Base-by-base conservation (phyloP, 2,797 vertebrate species). In the Anguilla anguilla region DNA sequence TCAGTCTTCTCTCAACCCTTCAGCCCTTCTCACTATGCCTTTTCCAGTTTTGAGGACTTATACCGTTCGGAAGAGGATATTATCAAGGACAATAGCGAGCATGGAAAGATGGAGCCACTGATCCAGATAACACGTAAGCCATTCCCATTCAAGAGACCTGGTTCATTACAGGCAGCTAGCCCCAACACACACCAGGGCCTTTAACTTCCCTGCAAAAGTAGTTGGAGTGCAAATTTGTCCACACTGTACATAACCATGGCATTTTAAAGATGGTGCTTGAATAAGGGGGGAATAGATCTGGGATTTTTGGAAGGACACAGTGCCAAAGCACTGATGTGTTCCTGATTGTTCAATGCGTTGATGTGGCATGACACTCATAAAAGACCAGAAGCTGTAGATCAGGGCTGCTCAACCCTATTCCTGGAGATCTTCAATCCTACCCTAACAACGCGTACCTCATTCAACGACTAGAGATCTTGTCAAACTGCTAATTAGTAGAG, bases 1-100 rank as follows among this genome's bases (percentile, higher is more conserved):
- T 19, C 31, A 17, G 39, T 13, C 2, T 28, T n/a, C 4, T 9
- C 1, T n/a, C 22, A n/a, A 2, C 64, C 64, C 11, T 43, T 43
- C 74, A 79, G 17, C 39, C 77, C 77, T 81, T 17, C 55, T 61
- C 25, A 19, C 22, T 51, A 25, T 64, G 43, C 31, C 87, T 85
- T 89, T 86, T 93, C 86, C 92, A 99, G 97, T 22, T 97, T 97
- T 84, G 97, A 98, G 94, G 97, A 99, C 92, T 93, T 99, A 90
- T 99, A 99, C 93, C 95, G 97, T 92, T 97, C 95, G 53, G 97
- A 94, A 15, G 97, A 98, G 91, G 98, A 99, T 94, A 96, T 97
- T 92, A 95, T 97, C 90, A 93, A 95, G 3, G 87, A 93, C 72
- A 90, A 88, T 4, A 72, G 53, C 35, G 67, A 91, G 72, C 6